Evolutionary conservation across 2,797 vertebrate genomes (phyloP).

Genomic region (Peromyscus nudipes): DNA sequence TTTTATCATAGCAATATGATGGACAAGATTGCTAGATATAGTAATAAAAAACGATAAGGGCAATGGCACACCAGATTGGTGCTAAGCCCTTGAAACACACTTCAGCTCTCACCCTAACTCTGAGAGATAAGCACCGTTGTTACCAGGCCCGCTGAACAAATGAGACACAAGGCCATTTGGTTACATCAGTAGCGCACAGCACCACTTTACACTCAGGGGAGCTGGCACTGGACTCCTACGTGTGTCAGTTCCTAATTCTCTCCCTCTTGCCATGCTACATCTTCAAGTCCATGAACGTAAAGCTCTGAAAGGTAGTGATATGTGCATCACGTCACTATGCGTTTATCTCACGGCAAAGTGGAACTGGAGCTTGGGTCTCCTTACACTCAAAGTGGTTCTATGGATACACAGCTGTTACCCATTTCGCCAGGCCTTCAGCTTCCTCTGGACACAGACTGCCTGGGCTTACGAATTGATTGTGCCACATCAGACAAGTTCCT

Average conservation of each 20-base stretch:
- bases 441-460: neutral
- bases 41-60: neutral
- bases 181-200: neutral
- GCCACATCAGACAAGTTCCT: neutral
- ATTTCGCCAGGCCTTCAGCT: neutral
- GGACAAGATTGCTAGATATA: constrained; percentile 8
- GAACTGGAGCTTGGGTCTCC: neutral
- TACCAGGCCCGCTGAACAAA: neutral
- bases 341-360: neutral
- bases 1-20: constrained; percentile 16
- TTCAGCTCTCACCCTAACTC: neutral
- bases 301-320: neutral
- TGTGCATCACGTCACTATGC: neutral
- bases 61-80: neutral
- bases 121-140: neutral
- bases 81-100: neutral
- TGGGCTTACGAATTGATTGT: neutral
- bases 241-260: neutral
- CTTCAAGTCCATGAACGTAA: neutral
- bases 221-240: neutral
- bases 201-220: neutral
- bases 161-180: neutral
- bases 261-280: neutral
- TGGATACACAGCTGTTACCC: neutral
- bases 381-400: neutral